A percentile compares a stretch with the other conserved stretches of the same genome.
Conservation (phyloP, 2,888 invertebrate species). For the Chelonus formosanus region DNA sequence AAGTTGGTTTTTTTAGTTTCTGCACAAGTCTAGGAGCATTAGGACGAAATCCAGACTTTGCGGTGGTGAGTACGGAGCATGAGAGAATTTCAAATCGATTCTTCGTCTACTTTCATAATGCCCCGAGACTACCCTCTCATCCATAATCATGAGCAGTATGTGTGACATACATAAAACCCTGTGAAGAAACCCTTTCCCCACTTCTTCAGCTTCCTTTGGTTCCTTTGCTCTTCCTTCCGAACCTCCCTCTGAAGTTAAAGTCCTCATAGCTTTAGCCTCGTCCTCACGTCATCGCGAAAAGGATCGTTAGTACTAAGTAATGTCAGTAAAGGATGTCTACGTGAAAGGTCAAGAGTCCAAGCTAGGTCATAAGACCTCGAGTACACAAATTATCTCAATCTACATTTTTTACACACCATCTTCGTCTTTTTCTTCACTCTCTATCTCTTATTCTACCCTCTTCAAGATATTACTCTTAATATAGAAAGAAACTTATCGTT, state of each 20-base stretch:
- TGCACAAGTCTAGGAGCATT: neutral
- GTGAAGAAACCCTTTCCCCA: constrained; percentile 14
- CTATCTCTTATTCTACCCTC: too few relatives aligned
- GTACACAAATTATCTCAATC: constrained; percentile 35
- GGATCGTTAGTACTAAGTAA: constrained; percentile 59
- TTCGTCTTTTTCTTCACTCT: too few relatives aligned
- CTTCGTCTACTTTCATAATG: constrained; percentile 46
- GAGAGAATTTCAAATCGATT: constrained; percentile 49
- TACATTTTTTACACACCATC: constrained; percentile 20
- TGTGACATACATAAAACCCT: constrained; percentile 49
- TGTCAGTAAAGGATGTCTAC: constrained; percentile 56
- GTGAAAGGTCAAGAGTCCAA: constrained; percentile 61
- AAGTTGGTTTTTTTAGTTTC: constrained; percentile 11
- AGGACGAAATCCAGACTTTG: constrained; percentile 12
- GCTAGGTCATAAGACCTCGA: constrained; percentile 47
- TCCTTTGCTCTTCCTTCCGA: constrained; percentile 22
- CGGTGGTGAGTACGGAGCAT: constrained; percentile 29
- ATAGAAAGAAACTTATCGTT: too few relatives aligned
- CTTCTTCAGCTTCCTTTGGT: constrained; percentile 30
- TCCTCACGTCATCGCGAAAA: constrained; percentile 40
- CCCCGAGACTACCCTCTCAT: constrained; percentile 49
- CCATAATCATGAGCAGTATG: constrained; percentile 57
- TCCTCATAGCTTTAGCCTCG: neutral
- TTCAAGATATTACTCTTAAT: too few relatives aligned
- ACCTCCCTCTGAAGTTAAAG: neutral